Conservation (phyloP, 2,888 invertebrate genomes). For the Malthinus seriepunctatus region DNA sequence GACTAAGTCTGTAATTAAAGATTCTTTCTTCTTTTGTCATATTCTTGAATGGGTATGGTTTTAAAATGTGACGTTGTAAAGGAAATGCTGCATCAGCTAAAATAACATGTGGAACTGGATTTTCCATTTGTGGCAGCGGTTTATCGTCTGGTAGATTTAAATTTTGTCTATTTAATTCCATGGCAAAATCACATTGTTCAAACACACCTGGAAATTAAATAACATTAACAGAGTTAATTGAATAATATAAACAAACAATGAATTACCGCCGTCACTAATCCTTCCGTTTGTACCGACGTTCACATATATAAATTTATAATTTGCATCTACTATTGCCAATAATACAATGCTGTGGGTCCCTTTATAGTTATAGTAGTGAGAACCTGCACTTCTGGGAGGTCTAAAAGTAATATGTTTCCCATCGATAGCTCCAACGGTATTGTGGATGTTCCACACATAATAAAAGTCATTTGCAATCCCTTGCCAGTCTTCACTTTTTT, state of each 20-base stretch:
- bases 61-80: background rate
- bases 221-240: no score
- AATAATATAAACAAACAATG: no score
- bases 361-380: no score
- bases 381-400: no score
- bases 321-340: no score
- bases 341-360: no score
- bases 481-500: no score
- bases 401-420: background rate
- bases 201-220: no score
- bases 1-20: background rate
- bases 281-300: background rate
- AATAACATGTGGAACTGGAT: background rate
- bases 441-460: background rate
- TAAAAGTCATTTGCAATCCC: no score
- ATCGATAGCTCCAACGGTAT: background rate
- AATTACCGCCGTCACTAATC: background rate
- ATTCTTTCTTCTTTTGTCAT: background rate
- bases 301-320: background rate
- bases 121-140: background rate
- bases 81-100: background rate
- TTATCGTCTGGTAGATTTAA: background rate
- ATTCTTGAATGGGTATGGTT: slow-evolving; percentile 1
- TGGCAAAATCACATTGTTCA: background rate
- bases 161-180: background rate